Conservation (phyloP, 1,140 invertebrate genomes). For the Drosophila chauvacae region DNA sequence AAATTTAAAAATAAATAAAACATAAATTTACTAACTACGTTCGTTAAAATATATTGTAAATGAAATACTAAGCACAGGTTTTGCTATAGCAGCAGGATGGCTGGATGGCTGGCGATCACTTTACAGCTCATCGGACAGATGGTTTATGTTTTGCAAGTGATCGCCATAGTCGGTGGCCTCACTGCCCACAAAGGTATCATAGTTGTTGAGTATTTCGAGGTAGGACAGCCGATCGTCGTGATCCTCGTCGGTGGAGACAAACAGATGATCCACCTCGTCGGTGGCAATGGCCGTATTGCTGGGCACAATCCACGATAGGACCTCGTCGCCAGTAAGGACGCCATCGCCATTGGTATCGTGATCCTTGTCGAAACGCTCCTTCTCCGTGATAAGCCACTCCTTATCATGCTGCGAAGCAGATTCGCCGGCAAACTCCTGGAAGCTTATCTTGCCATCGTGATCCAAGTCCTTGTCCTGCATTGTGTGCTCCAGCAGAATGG, state of each 20-base stretch:
- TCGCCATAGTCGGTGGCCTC: slow-evolving; percentile 98
- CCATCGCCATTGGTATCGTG: slow-evolving; percentile 96
- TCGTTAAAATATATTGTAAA: slow-evolving; percentile 27
- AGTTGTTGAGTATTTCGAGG: slow-evolving; percentile 94
- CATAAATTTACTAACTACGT: slow-evolving; percentile 62
- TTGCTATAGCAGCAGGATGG: slow-evolving; percentile 37
- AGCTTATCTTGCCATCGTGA: slow-evolving; percentile 92
- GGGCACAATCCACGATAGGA: slow-evolving; percentile 95
- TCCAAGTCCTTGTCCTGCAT: slow-evolving; percentile 94
- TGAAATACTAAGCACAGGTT: slow-evolving; percentile 58
- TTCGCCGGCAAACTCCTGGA: slow-evolving; percentile 93
- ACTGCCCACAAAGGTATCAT: slow-evolving; percentile 97
- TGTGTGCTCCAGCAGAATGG: slow-evolving; percentile 92
- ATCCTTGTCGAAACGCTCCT: slow-evolving; percentile 95
- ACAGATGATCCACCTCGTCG: slow-evolving; percentile 96
- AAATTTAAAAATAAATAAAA: slow-evolving; percentile 66
- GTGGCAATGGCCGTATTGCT: slow-evolving; percentile 95
- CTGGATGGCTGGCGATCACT: not conserved
- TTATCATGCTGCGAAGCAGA: slow-evolving; percentile 90
- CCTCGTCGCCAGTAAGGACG: slow-evolving; percentile 91
- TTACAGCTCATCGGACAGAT: slow-evolving; percentile 93
- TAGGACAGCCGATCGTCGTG: slow-evolving; percentile 93
- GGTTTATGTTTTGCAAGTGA: slow-evolving; percentile 91
- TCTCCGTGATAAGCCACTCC: slow-evolving; percentile 93
- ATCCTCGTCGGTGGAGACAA: slow-evolving; percentile 94